Evolutionary conservation across 2,797 vertebrate species (phyloP).

Genomic region (Zalophus californianus): DNA sequence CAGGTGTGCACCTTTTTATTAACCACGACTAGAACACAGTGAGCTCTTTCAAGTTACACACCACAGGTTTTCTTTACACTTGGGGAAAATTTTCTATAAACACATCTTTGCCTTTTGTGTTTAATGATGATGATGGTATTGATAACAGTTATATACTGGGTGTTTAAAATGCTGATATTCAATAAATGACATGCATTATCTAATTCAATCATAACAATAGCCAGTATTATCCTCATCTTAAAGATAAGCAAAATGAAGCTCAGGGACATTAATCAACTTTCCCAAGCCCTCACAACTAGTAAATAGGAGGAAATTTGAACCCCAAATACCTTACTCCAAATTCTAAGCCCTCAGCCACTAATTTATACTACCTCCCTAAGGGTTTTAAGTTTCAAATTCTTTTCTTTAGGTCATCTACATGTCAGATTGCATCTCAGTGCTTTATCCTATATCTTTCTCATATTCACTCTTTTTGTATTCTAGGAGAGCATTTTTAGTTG

Average conservation of each 20-base stretch:
- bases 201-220: neutral
- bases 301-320: neutral
- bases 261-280: neutral
- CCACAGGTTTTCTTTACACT: slow-evolving; percentile 2
- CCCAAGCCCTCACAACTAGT: neutral
- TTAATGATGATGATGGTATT: neutral
- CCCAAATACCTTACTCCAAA: neutral
- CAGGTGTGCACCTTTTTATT: neutral
- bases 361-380: neutral
- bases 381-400: neutral
- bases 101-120: neutral
- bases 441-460: neutral
- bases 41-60: neutral
- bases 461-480: neutral
- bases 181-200: neutral
- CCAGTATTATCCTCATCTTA: neutral
- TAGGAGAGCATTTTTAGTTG: neutral
- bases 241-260: neutral
- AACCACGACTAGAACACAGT: neutral
- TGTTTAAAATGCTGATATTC: neutral
- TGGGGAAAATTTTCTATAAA: slow-evolving; percentile 34
- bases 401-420: neutral
- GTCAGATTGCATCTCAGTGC: neutral
- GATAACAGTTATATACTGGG: neutral
- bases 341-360: neutral